These are phyloP conservation scores for Leucozona laternaria DNA, from an alignment of 2,888 invertebrate genomes.

Conservation along the genomic window DNA sequence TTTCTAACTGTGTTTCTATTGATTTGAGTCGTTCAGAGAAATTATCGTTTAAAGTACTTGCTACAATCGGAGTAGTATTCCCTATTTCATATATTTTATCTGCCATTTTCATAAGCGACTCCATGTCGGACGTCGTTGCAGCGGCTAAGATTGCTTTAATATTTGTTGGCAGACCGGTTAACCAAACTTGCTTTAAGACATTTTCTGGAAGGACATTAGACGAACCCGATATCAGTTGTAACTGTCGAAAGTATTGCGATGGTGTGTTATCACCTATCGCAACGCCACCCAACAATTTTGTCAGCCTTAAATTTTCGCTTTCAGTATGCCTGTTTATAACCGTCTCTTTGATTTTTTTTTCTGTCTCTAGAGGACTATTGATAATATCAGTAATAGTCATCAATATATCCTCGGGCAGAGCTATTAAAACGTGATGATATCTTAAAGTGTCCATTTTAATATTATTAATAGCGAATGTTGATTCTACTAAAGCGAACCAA, in stretches of 20 bases:
- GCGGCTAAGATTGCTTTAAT: too few relatives aligned
- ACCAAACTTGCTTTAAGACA: too few relatives aligned
- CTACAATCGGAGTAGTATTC: neutral
- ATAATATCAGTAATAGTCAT: neutral
- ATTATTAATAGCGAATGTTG: too few relatives aligned
- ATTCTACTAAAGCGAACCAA: too few relatives aligned
- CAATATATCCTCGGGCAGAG: neutral
- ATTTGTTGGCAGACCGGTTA: too few relatives aligned
- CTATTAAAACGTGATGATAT: neutral
- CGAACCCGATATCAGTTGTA: too few relatives aligned
- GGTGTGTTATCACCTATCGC: too few relatives aligned
- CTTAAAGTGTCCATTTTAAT: neutral
- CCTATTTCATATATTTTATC: neutral
- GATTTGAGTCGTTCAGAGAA: too few relatives aligned
- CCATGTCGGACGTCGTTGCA: too few relatives aligned
- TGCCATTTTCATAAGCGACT: too few relatives aligned
- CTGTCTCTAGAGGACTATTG: neutral
- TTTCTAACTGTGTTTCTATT: neutral
- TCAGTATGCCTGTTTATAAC: constrained; percentile 3
- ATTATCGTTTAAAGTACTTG: neutral
- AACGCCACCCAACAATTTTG: constrained; percentile 12
- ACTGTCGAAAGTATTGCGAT: too few relatives aligned
- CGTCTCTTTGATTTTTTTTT: neutral
- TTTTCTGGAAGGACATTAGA: too few relatives aligned
- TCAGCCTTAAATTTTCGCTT: constrained; percentile 3